Evolutionary conservation across 2,113 vertebrate genomes (phyloP), one percentile per base, ranked within the genome.

Genomic region (Blennius ocellaris): DNA sequence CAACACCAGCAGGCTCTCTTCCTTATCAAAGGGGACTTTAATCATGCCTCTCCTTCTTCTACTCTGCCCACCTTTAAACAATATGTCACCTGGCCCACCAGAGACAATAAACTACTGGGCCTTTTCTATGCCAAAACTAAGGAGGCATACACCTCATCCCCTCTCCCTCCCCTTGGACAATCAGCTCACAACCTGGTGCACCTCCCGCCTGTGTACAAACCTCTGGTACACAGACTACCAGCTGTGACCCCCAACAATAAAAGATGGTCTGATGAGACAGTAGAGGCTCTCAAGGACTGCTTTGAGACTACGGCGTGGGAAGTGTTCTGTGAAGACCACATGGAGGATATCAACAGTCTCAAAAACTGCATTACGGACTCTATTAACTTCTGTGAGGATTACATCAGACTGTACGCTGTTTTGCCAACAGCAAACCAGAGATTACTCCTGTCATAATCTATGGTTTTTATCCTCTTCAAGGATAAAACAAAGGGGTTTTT

Each of bases 91-190:
- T n/a, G n/a, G n/a, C n/a, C n/a, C n/a, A n/a, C n/a, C n/a, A n/a
- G n/a, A n/a, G n/a, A n/a, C n/a, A n/a, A n/a, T n/a, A n/a, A n/a
- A n/a, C n/a, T n/a, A n/a, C n/a, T n/a, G n/a, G n/a, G n/a, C n/a
- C n/a, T n/a, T n/a, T 69, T 57, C 15, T 49, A 17, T 49, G 30
- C 11, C n/a, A 69, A 39, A 43, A 40, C 37, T 15, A 58, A 49
- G 8, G 45, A 57, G 3, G 54, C 17, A 17, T 2, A 56, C 15
- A 10, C 15, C 15, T 69, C 37, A 21, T 6, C 11, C 15, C 6
- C 39, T 41, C 39, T 70, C 17, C 47, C n/a, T 36, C 57, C 15
- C 38, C n/a, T 49, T 36, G 30, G 58, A 30, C 11, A 5, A 53
- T 43, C 57, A 17, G 30, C 60, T 37, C 21, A 45, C 7, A 5